Evolutionary conservation across 2,888 invertebrate genomes (phyloP), one percentile per base, ranked within the genome.

Genomic region (Bibio marci): DNA sequence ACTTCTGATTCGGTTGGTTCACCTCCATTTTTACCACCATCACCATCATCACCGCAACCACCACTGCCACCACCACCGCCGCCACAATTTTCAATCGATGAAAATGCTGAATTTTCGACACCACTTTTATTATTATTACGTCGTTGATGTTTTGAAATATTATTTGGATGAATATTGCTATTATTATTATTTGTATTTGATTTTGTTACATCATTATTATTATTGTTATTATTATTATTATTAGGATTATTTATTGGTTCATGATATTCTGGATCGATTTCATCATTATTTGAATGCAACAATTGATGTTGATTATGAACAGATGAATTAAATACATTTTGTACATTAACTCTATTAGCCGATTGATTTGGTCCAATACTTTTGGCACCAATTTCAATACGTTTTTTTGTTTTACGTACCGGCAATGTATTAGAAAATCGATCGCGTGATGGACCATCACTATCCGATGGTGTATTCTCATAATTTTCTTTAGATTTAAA

Each of bases 1-100:
- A 86, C 75, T 54, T 86, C 86, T 0, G 82, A 82, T 52, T 85
- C 85, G 0, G 80, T 71, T 19, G 74, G 71, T 51, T 76, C 76
- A 41, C 41, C 43, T 62, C 28, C 33, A 13, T 27, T 14, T 4
- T 30, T 22, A 14, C 25, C 27, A 8, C 11, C n/a, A 12, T 32
- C 26, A 12, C 35, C 38, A 30, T 25, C 35, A 30, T 28, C 35
- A 27, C 38, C 38, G 11, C 26, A 27, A 19, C 19, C 22, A n/a
- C 30, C 35, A 14, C 13, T 8, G 8, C 8, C 49, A 14, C 22
- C 22, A 22, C 8, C 22, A 8, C 42, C 43, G 7, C 41, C 43
- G 33, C 50, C 50, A 28, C 15, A 47, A 37, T 41, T 65, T 47
- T 76, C 76, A 50, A 78, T 77, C 45, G 76, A 76, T 53, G 81